phyloP scores from a whole-genome alignment of 2,797 vertebrate genomes.

The Cossypha dichroa region DNA sequence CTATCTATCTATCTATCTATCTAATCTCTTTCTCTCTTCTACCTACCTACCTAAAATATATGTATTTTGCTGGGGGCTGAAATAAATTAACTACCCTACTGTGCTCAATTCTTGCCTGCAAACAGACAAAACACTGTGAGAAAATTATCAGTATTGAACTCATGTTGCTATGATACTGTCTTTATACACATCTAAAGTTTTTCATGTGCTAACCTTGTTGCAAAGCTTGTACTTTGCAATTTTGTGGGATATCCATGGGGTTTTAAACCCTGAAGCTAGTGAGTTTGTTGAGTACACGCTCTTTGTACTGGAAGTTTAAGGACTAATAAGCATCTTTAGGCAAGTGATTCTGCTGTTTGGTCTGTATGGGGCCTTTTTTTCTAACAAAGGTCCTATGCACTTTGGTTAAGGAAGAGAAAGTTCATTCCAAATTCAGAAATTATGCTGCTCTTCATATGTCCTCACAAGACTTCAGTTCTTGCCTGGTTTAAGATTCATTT shows the following conservation, averaged over 20 bases:
- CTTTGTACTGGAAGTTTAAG: background rate
- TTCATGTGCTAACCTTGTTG: background rate
- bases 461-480: background rate
- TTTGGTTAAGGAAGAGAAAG: background rate
- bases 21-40: background rate
- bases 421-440: background rate
- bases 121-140: background rate
- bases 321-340: background rate
- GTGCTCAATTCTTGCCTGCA: background rate
- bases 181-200: background rate
- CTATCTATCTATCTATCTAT: background rate
- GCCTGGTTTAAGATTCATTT: background rate
- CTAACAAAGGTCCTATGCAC: background rate
- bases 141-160: background rate
- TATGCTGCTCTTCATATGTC: background rate
- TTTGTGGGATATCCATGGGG: background rate
- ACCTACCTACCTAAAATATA: background rate
- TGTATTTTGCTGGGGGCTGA: background rate
- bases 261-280: background rate
- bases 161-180: background rate
- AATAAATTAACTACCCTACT: background rate
- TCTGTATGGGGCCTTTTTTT: background rate
- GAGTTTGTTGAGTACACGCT: background rate
- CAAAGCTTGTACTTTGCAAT: background rate
- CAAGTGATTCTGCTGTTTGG: background rate